A percentile compares a stretch with the other conserved stretches of the same genome.
These are phyloP conservation scores for Bombus balteatus DNA, from an alignment of 1,140 invertebrate species.

Conservation along the genomic window DNA sequence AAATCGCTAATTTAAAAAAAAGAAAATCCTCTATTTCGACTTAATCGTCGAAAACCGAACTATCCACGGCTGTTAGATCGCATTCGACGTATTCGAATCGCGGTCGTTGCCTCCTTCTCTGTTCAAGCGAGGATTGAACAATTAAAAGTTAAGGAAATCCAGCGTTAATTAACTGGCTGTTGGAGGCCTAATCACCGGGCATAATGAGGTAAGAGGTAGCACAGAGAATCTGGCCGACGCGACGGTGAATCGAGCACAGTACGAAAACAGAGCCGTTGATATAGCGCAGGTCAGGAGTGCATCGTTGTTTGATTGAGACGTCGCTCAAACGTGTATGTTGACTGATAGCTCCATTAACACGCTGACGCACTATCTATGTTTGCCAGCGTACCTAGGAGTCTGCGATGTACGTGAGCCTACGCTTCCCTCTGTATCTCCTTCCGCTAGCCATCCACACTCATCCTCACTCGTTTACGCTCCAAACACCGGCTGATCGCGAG, in stretches of 20 bases:
- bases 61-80: not conserved
- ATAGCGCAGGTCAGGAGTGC: constrained; percentile 66
- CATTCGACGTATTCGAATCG: not conserved
- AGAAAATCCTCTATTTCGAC: not conserved
- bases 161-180: constrained; percentile 45
- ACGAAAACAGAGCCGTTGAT: constrained; percentile 62
- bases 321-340: constrained; percentile 75
- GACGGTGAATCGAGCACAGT: constrained; percentile 61
- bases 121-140: constrained; percentile 3
- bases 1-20: not conserved
- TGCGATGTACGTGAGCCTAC: constrained; percentile 15
- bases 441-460: not conserved
- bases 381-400: constrained; percentile 57
- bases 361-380: constrained; percentile 73
- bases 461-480: constrained; percentile 17
- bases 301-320: constrained; percentile 77
- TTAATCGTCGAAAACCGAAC: not conserved
- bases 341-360: constrained; percentile 78
- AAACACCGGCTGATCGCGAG: not conserved
- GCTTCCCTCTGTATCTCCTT: not conserved
- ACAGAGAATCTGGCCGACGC: constrained; percentile 21
- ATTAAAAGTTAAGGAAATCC: constrained; percentile 46
- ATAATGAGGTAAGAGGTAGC: constrained; percentile 51
- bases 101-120: not conserved
- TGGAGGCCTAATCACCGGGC: constrained; percentile 42